Percentiles rank a stretch among this genome's conserved stretches.
These are phyloP conservation scores for Epinephelus coioides DNA, from an alignment of 2,797 vertebrate species.

Conservation along the genomic window DNA sequence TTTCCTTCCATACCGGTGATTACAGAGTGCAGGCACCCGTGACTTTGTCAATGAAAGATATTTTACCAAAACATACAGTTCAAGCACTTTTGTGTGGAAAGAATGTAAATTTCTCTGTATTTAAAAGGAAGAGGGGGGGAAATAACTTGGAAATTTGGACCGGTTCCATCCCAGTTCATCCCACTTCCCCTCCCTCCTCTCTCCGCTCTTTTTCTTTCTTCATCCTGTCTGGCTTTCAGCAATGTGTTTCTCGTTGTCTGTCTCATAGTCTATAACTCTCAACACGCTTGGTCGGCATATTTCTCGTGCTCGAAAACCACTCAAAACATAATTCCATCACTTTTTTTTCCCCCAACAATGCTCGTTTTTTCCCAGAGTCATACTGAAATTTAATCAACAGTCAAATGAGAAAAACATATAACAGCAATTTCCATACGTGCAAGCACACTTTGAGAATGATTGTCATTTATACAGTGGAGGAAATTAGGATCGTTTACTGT, in stretches of 20 bases:
- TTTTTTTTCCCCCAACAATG: constrained; percentile 47
- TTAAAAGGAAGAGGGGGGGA: constrained; percentile 57
- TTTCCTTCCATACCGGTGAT: constrained; percentile 60
- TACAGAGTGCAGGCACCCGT: constrained; percentile 56
- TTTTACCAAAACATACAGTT: constrained; percentile 71
- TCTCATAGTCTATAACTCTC: constrained; percentile 67
- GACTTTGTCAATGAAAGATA: constrained; percentile 67
- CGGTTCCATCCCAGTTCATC: constrained; percentile 69
- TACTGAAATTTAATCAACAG: constrained; percentile 73
- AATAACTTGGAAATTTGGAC: constrained; percentile 79
- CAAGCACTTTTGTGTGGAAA: constrained; percentile 79
- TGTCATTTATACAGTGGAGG: constrained; percentile 67
- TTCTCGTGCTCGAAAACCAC: constrained; percentile 71
- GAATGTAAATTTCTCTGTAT: constrained; percentile 81
- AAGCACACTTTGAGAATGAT: constrained; percentile 70
- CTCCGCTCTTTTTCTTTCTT: constrained; percentile 52
- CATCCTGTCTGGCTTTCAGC: constrained; percentile 73
- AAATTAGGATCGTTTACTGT: constrained; percentile 68
- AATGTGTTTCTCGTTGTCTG: constrained; percentile 84
- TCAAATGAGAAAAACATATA: constrained; percentile 74
- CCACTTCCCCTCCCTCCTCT: constrained; percentile 32
- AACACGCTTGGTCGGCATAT: constrained; percentile 74
- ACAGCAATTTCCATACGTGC: constrained; percentile 66
- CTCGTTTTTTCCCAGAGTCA: constrained; percentile 58
- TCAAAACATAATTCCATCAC: constrained; percentile 70